Conservation (phyloP, 1,140 invertebrate genomes). For the Temnothorax nylanderi region DNA sequence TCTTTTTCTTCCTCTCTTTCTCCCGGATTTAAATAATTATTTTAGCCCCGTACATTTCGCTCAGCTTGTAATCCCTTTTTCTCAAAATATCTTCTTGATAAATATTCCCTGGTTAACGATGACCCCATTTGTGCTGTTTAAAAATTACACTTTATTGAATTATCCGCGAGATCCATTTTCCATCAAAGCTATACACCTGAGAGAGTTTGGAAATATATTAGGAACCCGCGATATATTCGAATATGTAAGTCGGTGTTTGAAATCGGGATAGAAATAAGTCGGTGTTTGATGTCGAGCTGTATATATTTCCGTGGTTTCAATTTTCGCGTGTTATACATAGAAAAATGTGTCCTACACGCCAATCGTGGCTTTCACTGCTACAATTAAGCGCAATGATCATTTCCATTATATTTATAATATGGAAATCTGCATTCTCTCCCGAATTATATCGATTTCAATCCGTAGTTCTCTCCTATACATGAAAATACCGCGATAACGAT, state of each 20-base stretch:
- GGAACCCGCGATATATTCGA: not conserved
- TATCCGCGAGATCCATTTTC: conserved; percentile 38
- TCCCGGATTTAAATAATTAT: conserved; percentile 28
- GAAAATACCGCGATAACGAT: not conserved
- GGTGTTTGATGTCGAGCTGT: not conserved
- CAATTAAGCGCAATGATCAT: not conserved
- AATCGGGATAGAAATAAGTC: not conserved
- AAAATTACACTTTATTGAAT: conserved; percentile 53
- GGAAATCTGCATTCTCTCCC: not conserved
- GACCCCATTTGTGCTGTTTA: conserved; percentile 19
- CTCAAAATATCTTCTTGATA: conserved; percentile 37
- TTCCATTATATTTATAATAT: not conserved
- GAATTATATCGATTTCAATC: not conserved
- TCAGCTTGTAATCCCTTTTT: conserved; percentile 16
- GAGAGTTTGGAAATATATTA: conserved; percentile 24
- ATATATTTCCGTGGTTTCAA: not conserved
- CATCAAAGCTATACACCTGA: not conserved
- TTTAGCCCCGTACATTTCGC: not conserved
- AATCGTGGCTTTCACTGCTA: not conserved
- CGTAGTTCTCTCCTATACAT: not conserved
- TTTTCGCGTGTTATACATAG: not conserved
- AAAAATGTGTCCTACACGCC: not conserved
- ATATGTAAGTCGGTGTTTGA: not conserved
- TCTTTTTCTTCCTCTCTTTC: not conserved
- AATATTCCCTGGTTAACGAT: conserved; percentile 24